Evolutionary conservation across 2,113 vertebrate genomes (phyloP).

Genomic region (Leucopternis melanops): DNA sequence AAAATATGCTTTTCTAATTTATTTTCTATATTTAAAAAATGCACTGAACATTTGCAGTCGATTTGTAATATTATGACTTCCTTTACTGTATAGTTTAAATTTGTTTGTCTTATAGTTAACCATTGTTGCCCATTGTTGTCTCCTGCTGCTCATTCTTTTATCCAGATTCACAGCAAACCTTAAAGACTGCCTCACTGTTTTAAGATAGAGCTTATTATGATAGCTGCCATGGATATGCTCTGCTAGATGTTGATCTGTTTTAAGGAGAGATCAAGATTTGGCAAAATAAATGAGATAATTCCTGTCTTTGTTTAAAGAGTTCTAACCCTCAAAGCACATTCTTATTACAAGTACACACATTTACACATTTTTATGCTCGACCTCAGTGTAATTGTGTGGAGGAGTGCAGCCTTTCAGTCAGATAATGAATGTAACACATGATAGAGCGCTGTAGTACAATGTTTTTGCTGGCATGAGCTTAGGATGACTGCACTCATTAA

Average conservation of each 20-base stretch:
- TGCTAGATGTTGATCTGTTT: slow-evolving; percentile 9
- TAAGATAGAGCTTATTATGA: slow-evolving; percentile 26
- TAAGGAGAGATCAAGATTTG: slow-evolving; percentile 24
- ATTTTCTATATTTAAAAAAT: slow-evolving; percentile 13
- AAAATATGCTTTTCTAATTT: slow-evolving; percentile 32
- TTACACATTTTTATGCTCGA: slow-evolving; percentile 42
- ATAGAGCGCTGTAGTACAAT: not conserved
- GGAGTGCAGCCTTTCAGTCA: not conserved
- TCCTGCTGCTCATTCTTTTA: slow-evolving; percentile 5
- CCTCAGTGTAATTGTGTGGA: slow-evolving; percentile 13
- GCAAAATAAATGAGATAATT: slow-evolving; percentile 34
- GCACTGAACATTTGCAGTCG: slow-evolving; percentile 22
- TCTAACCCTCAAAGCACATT: slow-evolving; percentile 35
- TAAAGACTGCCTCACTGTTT: not conserved
- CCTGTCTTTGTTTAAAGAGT: slow-evolving; percentile 24
- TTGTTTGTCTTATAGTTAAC: slow-evolving; percentile 56
- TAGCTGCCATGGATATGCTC: not conserved
- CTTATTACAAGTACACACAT: slow-evolving; percentile 40
- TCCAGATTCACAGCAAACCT: not conserved
- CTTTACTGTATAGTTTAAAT: slow-evolving; percentile 27
- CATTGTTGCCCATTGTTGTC: not conserved
- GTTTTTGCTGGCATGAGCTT: slow-evolving; percentile 34
- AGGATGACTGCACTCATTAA: slow-evolving; percentile 11
- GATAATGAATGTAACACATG: slow-evolving; percentile 33
- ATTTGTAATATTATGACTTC: slow-evolving; percentile 46